Percentiles rank a stretch among this genome's conserved stretches.
These are phyloP conservation scores for Leptopilina clavipes DNA, from an alignment of 1,140 invertebrate genomes.

Conservation along the genomic window DNA sequence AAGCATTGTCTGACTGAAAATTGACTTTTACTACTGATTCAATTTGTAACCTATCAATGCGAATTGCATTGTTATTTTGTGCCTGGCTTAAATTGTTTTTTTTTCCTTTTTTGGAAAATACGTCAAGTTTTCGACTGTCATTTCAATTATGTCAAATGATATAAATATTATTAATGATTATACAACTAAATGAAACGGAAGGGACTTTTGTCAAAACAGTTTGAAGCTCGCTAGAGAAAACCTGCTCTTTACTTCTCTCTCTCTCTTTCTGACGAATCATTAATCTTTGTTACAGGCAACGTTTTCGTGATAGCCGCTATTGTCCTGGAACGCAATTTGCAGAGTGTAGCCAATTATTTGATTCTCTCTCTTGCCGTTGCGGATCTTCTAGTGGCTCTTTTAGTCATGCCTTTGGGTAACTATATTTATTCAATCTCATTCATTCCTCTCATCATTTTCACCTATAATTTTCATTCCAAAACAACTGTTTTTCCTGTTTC, in stretches of 20 bases:
- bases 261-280: slow-evolving; percentile 10
- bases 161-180: background rate
- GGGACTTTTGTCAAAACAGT: background rate
- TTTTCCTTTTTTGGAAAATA: too few species aligned
- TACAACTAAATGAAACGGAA: background rate
- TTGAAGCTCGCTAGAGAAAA: background rate
- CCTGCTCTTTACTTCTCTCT: background rate
- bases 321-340: slow-evolving; percentile 89
- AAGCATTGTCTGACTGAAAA: too few species aligned
- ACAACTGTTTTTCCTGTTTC: background rate
- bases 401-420: slow-evolving; percentile 88
- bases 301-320: slow-evolving; percentile 97
- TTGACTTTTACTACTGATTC: too few species aligned
- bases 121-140: too few species aligned
- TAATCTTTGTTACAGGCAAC: slow-evolving; percentile 81
- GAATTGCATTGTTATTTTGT: too few species aligned
- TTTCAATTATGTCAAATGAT: too few species aligned
- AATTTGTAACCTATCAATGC: too few species aligned
- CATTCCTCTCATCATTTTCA: background rate
- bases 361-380: slow-evolving; percentile 91
- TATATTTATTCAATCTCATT: slow-evolving; percentile 18
- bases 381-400: slow-evolving; percentile 88
- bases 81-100: too few species aligned
- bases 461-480: background rate
- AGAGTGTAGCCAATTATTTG: slow-evolving; percentile 90